phyloP scores from a whole-genome alignment of 2,113 vertebrate genomes.

The Phasianus colchicus region DNA sequence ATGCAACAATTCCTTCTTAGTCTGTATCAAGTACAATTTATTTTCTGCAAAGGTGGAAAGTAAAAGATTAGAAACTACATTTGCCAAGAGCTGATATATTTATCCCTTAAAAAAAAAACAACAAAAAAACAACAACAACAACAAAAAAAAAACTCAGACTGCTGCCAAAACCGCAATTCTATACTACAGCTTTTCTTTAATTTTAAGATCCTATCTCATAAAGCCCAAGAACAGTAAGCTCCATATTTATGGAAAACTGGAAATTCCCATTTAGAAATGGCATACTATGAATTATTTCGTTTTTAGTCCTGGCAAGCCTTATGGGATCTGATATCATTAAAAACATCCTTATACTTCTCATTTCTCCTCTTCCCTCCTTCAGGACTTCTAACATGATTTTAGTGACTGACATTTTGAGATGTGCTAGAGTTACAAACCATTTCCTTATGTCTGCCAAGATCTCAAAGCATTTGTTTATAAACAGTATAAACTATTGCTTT shows the following conservation, averaged over 20 bases:
- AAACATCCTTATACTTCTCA: background rate
- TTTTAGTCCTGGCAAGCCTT: background rate
- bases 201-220: background rate
- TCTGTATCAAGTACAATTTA: background rate
- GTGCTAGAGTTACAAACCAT: background rate
- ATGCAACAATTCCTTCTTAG: background rate
- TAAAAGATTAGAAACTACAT: background rate
- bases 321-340: background rate
- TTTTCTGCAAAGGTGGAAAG: background rate
- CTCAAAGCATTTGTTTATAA: constrained; percentile 8
- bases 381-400: background rate
- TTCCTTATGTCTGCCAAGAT: background rate
- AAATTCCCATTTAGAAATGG: constrained; percentile 4
- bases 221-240: background rate
- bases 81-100: background rate
- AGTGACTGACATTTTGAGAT: background rate
- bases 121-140: background rate
- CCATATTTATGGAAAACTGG: background rate
- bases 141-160: background rate
- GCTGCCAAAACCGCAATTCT: background rate
- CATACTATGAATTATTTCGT: background rate
- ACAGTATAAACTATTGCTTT: constrained; percentile 22
- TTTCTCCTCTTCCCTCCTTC: background rate
- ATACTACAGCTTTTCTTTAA: background rate
- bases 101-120: background rate